These are phyloP conservation scores for Chionomys nivalis DNA, from an alignment of 2,113 vertebrate species.

Conservation along the genomic window DNA sequence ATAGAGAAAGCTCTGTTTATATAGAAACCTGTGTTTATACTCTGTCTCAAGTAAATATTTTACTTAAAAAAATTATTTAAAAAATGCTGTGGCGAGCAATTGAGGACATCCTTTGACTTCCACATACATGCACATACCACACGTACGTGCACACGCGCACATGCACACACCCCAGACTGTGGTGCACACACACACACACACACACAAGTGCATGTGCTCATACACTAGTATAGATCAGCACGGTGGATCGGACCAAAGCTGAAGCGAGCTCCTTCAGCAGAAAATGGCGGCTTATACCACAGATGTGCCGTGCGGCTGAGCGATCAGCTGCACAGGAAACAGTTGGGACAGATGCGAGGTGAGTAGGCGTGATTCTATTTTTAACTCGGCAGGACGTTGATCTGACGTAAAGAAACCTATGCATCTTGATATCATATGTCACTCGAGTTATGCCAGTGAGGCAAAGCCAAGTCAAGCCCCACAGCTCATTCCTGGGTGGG, in stretches of 20 bases:
- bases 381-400: neutral
- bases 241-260: neutral
- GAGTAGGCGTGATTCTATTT: neutral
- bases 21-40: too few relatives aligned
- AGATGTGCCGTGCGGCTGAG: neutral
- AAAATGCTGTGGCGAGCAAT: neutral
- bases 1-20: too few relatives aligned
- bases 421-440: neutral
- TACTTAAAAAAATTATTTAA: too few relatives aligned
- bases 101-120: neutral
- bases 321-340: neutral
- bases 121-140: neutral
- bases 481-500: neutral
- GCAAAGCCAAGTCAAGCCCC: neutral
- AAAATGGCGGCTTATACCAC: neutral
- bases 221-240: neutral
- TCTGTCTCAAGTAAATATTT: too few relatives aligned
- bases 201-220: accelerated
- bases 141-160: neutral
- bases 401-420: neutral
- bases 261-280: neutral
- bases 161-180: neutral
- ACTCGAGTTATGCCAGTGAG: neutral
- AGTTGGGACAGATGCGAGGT: neutral
- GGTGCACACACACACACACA: too few relatives aligned